A percentile compares a stretch with the other conserved stretches of the same genome.
Conservation (phyloP, 2,888 invertebrate species). For the Salticus scenicus region DNA sequence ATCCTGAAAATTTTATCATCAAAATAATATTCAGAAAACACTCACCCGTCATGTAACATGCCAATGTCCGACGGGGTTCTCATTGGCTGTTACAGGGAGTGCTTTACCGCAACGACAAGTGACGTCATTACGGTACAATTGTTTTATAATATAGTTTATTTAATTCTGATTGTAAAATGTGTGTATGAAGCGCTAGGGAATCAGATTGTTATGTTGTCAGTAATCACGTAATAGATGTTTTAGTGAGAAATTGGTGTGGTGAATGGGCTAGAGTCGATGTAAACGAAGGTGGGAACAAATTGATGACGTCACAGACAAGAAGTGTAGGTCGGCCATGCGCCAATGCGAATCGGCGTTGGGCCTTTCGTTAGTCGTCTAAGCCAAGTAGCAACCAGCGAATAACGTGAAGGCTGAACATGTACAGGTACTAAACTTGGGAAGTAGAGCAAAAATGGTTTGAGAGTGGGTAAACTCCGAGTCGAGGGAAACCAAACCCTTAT, state of each 20-base stretch:
- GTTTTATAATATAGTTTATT: constrained; percentile 63
- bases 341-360: constrained; percentile 63
- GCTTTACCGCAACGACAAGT: constrained; percentile 75
- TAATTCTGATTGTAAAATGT: constrained; percentile 45
- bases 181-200: constrained; percentile 20
- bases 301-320: constrained; percentile 63
- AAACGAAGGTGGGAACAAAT: constrained; percentile 69
- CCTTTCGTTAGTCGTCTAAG: constrained; percentile 57
- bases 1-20: constrained; percentile 78
- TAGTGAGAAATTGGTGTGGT: constrained; percentile 54
- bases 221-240: constrained; percentile 57
- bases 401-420: constrained; percentile 67
- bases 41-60: constrained; percentile 78
- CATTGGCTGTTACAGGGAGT: constrained; percentile 74
- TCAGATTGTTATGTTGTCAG: constrained; percentile 41
- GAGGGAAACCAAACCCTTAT: constrained; percentile 25
- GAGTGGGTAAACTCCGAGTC: background rate
- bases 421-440: constrained; percentile 55
- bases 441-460: constrained; percentile 28
- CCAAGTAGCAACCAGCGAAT: constrained; percentile 68
- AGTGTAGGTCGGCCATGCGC: constrained; percentile 68
- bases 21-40: constrained; percentile 79
- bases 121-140: constrained; percentile 73
- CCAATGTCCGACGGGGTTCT: constrained; percentile 76
- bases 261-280: constrained; percentile 60